Evolutionary conservation across 2,113 vertebrate genomes (phyloP).

Genomic region (Siphamia tubifer): DNA sequence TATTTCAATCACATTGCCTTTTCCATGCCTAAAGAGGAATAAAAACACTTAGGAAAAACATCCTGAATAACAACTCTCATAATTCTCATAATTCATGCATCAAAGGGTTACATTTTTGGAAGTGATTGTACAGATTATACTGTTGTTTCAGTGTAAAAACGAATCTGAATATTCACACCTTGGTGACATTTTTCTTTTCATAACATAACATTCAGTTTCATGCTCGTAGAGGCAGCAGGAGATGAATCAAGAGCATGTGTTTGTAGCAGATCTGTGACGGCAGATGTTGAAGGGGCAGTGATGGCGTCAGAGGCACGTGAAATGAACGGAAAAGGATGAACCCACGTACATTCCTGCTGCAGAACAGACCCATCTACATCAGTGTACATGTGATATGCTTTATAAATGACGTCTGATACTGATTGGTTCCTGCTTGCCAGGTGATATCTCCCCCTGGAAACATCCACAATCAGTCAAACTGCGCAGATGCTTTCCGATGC

Average conservation of each 20-base stretch:
- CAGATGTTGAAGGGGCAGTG: conserved; percentile 30
- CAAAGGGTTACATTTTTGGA: no score
- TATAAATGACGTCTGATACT: background rate
- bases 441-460: background rate
- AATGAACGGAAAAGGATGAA: background rate
- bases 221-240: background rate
- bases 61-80: no score
- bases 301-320: conserved; percentile 8
- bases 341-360: background rate
- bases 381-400: background rate
- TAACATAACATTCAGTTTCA: background rate
- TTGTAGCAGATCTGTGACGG: conserved; percentile 22
- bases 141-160: no score
- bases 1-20: no score
- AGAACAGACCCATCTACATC: background rate
- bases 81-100: no score
- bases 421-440: conserved; percentile 1
- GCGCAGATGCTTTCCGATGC: background rate
- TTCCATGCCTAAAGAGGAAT: no score
- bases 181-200: background rate
- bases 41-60: no score
- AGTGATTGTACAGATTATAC: no score
- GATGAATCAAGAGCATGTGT: background rate
- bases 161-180: background rate
- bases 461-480: background rate